Evolutionary conservation across 1,140 invertebrate species (phyloP), one percentile per base, ranked within the genome.

Genomic region (Drosophila subpulchrella): DNA sequence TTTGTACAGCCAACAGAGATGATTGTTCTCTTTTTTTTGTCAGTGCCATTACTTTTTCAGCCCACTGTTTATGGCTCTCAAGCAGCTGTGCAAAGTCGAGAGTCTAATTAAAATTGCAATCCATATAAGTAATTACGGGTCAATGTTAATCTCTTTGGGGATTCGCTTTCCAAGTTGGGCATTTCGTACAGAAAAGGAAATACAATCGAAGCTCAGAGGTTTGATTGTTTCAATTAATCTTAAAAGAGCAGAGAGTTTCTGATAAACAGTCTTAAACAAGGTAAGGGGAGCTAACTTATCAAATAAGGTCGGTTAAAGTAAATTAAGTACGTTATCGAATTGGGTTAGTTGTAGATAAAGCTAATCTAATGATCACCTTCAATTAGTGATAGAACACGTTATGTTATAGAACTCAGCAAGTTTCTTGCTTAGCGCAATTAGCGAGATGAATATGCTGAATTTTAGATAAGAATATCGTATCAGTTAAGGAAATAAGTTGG

Each of bases 91-190:
- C 32, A 38, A 36, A 56, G 65, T 20, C 65, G 32, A 71, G 36
- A 50, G 44, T 46, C 68, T 58, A 72, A 72, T 72, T 72, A 72
- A 72, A 72, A 71, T 57, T 50, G 36, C 68, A 50, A 71, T 71
- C 68, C 68, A 58, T 50, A 72, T 72, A 58, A 71, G 68, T 71
- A 58, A 72, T 72, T 72, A 58, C 68, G 51, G 65, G 42, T 72
- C 68, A 72, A 72, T 72, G 68, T 71, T 58, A 58, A 34, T 71
- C 65, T 57, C 27, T 41, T 48, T 27, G 42, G 51, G 11, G 30
- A 42, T 32, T 70, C 30, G 8, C 47, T 44, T 11, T n/a, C 65
- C 61, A 54, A 68, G 50, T 39, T 38, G n/a, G 65, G 67, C 6
- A 11, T 30, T 27, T 10, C 13, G 11, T 30, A 11, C 65, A 32